phyloP scores from a whole-genome alignment of 2,797 vertebrate species.

The Tenualosa ilisha region DNA sequence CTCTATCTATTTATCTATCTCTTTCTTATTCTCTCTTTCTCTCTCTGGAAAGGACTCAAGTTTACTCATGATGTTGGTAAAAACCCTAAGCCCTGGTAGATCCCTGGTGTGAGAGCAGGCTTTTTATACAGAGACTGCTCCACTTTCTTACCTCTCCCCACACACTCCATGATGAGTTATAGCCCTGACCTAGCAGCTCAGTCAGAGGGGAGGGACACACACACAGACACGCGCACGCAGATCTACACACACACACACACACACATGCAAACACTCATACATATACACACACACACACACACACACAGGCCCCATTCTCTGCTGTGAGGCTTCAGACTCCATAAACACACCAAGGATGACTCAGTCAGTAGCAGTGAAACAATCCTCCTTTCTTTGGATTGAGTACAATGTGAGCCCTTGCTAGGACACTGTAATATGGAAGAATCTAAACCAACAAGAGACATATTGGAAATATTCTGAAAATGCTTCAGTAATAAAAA shows the following conservation, averaged over 20 bases:
- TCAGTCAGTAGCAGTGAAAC: not conserved
- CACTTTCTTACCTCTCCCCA: not conserved
- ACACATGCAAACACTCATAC: not conserved
- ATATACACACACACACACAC: not conserved
- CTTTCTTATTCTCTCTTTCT: not conserved
- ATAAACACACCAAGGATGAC: not conserved
- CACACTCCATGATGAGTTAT: slow-evolving; percentile 10
- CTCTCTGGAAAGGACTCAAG: not conserved
- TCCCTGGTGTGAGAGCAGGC: not conserved
- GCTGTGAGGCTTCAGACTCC: not conserved
- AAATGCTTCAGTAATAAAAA: not conserved
- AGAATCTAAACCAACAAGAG: not conserved
- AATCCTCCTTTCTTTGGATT: not conserved
- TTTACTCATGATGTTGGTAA: not conserved
- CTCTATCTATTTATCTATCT: not conserved
- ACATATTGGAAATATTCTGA: not conserved
- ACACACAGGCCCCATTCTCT: not conserved
- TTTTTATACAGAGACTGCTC: slow-evolving; percentile 3
- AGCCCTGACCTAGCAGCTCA: not conserved
- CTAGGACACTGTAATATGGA: too few species aligned
- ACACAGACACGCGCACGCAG: not conserved
- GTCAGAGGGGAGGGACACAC: slow-evolving; percentile 2
- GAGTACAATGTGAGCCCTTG: not conserved
- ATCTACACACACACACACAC: not conserved
- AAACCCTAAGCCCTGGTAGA: not conserved